These are phyloP conservation scores for Leucoma salicis DNA, from an alignment of 2,888 invertebrate genomes.

Conservation along the genomic window DNA sequence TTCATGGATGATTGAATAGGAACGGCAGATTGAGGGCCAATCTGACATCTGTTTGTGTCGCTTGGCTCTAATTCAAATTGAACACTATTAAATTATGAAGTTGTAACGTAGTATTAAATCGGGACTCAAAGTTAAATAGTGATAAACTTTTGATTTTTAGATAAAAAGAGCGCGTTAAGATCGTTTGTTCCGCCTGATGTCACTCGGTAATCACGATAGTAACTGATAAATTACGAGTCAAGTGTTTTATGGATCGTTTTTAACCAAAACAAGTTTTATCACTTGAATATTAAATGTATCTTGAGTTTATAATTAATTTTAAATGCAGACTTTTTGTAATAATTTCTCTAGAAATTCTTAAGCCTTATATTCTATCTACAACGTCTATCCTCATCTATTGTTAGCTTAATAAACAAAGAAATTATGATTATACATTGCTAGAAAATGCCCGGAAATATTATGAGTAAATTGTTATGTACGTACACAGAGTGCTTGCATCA, in stretches of 20 bases:
- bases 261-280: neutral
- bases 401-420: neutral
- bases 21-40: conserved; percentile 65
- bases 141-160: conserved; percentile 1
- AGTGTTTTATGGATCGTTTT: too few relatives aligned
- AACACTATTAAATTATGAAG: conserved; percentile 44
- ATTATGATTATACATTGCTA: conserved; percentile 12
- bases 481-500: conserved; percentile 20
- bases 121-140: neutral
- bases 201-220: neutral
- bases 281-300: neutral
- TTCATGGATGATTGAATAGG: conserved; percentile 73
- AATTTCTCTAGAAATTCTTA: neutral
- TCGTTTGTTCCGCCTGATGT: conserved; percentile 4
- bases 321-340: neutral
- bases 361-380: neutral
- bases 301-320: neutral
- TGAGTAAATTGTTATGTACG: conserved; percentile 21
- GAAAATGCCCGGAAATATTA: conserved; percentile 15
- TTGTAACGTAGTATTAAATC: conserved; percentile 18
- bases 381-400: neutral
- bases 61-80: conserved; percentile 70
- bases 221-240: neutral
- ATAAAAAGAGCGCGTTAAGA: conserved; percentile 3
- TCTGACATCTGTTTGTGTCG: conserved; percentile 56